Percentiles rank a stretch among this genome's conserved stretches.
Evolutionary conservation across 2,888 invertebrate genomes (phyloP).

Genomic region (Aphelenchoides bicaudatus): DNA sequence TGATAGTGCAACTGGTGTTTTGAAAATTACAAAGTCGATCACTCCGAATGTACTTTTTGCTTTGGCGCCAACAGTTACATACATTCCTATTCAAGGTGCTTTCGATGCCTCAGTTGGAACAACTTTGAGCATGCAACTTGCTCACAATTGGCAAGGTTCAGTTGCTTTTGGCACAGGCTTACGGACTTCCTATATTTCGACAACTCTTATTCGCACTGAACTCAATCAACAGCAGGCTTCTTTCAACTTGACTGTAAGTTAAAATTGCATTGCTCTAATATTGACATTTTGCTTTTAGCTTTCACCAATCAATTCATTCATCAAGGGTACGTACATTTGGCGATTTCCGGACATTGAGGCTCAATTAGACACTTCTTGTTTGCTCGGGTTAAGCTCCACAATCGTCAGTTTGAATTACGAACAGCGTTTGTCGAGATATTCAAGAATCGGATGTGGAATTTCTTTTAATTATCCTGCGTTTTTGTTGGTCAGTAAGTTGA

Average conservation of each 20-base stretch:
- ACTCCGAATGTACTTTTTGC: constrained; percentile 41
- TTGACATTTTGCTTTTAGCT: constrained; percentile 34
- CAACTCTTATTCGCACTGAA: constrained; percentile 54
- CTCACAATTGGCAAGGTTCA: constrained; percentile 49
- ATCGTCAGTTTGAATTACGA: constrained; percentile 49
- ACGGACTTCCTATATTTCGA: constrained; percentile 36
- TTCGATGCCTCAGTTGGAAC: constrained; percentile 38
- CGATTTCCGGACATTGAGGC: constrained; percentile 43
- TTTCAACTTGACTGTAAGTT: constrained; percentile 46
- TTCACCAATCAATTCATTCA: constrained; percentile 47
- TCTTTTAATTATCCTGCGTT: constrained; percentile 49
- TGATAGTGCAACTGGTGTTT: constrained; percentile 35
- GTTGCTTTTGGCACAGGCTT: constrained; percentile 33
- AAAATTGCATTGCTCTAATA: neutral
- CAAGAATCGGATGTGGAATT: constrained; percentile 43
- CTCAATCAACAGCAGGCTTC: constrained; percentile 54
- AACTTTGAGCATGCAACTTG: constrained; percentile 43
- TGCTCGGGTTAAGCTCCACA: constrained; percentile 34
- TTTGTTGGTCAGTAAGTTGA: constrained; percentile 47
- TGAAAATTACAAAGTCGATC: constrained; percentile 35
- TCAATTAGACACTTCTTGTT: constrained; percentile 22
- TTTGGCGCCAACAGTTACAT: constrained; percentile 50
- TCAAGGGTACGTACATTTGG: constrained; percentile 45
- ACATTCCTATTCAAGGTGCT: constrained; percentile 37
- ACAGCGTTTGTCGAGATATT: constrained; percentile 45